Conservation (phyloP, 2,797 vertebrate species). For the Acanthurus leucopareius region DNA sequence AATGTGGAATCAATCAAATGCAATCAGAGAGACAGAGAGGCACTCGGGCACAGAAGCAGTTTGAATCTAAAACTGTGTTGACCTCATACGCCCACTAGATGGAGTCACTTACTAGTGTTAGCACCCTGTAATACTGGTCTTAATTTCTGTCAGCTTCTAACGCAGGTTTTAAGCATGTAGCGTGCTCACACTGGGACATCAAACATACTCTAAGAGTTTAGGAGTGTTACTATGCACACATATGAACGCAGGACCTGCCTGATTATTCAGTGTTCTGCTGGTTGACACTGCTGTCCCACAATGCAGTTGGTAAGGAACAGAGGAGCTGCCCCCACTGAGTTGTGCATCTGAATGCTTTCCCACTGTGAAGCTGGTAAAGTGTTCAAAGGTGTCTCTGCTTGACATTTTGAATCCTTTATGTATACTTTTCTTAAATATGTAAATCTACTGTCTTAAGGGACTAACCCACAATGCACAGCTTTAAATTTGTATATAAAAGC, state of each 20-base stretch:
- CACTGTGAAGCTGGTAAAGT: not conserved
- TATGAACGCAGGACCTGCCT: not conserved
- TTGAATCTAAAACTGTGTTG: not conserved
- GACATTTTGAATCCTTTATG: slow-evolving; percentile 7
- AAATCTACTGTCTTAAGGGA: not conserved
- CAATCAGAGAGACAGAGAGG: not conserved
- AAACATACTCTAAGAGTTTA: not conserved
- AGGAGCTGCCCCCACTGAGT: not conserved
- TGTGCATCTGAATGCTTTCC: not conserved
- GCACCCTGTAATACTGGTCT: too few relatives aligned
- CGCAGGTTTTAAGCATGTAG: not conserved
- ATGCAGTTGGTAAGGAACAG: slow-evolving; percentile 1
- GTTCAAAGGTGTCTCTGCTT: slow-evolving; percentile 1
- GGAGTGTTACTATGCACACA: not conserved
- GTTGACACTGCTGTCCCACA: slow-evolving; percentile 10
- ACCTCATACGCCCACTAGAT: slow-evolving; percentile 48
- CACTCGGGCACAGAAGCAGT: not conserved
- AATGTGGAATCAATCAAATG: slow-evolving; percentile 3
- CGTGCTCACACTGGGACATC: not conserved
- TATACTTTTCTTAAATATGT: not conserved
- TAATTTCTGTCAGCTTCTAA: not conserved
- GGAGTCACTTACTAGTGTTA: slow-evolving; percentile 34
- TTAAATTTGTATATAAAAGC: too few relatives aligned
- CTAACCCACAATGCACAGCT: too few relatives aligned
- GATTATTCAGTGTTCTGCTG: slow-evolving; percentile 2